These are phyloP conservation scores for Pimpla rufipes DNA, from an alignment of 2,888 invertebrate species.

Conservation along the genomic window DNA sequence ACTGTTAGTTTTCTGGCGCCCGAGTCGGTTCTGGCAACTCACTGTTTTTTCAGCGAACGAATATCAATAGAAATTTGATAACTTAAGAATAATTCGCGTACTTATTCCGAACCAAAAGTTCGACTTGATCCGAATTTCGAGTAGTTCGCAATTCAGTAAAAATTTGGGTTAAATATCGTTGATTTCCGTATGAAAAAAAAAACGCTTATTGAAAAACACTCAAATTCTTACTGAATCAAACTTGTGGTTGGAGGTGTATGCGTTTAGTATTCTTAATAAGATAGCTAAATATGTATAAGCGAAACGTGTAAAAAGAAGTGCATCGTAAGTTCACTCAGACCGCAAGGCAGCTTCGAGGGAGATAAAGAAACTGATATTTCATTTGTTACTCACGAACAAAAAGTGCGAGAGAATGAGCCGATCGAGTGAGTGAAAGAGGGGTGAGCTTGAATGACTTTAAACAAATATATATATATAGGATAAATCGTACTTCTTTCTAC, in stretches of 20 bases:
- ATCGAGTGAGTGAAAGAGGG: not conserved
- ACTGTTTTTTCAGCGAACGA: no score
- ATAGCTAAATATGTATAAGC: constrained; percentile 21
- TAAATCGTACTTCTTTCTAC: constrained; percentile 70
- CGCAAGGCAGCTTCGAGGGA: constrained; percentile 50
- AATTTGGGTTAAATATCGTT: no score
- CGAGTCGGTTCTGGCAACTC: no score
- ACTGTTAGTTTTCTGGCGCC: no score
- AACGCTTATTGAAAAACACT: no score
- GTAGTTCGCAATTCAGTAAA: no score
- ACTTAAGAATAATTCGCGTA: not conserved
- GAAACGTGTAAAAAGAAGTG: constrained; percentile 18
- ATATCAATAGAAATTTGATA: constrained; percentile 17
- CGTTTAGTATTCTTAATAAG: not conserved
- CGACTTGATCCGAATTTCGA: no score
- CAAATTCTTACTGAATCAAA: no score
- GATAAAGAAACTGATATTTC: constrained; percentile 28
- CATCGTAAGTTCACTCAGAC: constrained; percentile 33
- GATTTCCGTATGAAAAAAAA: no score
- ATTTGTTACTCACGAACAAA: constrained; percentile 4
- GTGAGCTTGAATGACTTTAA: constrained; percentile 18
- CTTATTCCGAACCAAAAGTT: no score
- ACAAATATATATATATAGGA: constrained; percentile 45
- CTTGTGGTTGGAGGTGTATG: not conserved
- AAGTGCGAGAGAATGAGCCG: constrained; percentile 15